Conservation (phyloP, 2,888 invertebrate species). For the Ectobius pallidus region DNA sequence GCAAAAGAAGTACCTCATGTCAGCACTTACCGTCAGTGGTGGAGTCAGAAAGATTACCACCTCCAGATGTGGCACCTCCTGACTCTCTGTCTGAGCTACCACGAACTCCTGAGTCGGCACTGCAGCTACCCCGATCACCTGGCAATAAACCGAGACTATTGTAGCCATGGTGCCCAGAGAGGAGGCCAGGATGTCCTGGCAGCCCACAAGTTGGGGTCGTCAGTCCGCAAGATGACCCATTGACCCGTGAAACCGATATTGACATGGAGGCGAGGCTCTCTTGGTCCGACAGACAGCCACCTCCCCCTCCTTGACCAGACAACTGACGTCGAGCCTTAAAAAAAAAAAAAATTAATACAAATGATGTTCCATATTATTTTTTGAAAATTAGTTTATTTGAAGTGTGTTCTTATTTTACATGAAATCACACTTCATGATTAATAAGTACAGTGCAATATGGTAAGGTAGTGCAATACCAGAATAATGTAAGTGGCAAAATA, state of each 20-base stretch:
- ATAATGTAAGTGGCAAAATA: too few relatives aligned
- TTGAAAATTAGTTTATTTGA: too few relatives aligned
- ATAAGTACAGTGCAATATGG: too few relatives aligned
- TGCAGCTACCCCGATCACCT: slow-evolving; percentile 81
- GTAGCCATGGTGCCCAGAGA: slow-evolving; percentile 51
- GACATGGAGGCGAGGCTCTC: slow-evolving; percentile 78
- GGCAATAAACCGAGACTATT: slow-evolving; percentile 57
- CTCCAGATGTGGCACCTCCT: slow-evolving; percentile 80
- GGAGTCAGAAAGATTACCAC: slow-evolving; percentile 80
- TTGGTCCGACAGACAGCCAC: slow-evolving; percentile 84
- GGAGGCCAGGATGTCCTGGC: slow-evolving; percentile 56
- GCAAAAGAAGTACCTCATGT: too few relatives aligned
- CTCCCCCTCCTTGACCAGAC: slow-evolving; percentile 60
- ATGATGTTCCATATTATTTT: too few relatives aligned
- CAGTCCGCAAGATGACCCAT: slow-evolving; percentile 54
- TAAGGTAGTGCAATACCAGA: too few relatives aligned
- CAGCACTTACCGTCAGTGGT: slow-evolving; percentile 70
- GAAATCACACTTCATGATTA: too few relatives aligned
- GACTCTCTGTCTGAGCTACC: slow-evolving; percentile 82
- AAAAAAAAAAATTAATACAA: too few relatives aligned
- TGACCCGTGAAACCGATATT: slow-evolving; percentile 60
- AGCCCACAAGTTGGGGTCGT: slow-evolving; percentile 41
- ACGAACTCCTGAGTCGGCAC: slow-evolving; percentile 85
- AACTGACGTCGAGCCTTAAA: slow-evolving; percentile 74
- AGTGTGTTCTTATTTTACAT: too few relatives aligned